Base-by-base conservation (phyloP, 2,113 vertebrate species). In the Parus major region DNA sequence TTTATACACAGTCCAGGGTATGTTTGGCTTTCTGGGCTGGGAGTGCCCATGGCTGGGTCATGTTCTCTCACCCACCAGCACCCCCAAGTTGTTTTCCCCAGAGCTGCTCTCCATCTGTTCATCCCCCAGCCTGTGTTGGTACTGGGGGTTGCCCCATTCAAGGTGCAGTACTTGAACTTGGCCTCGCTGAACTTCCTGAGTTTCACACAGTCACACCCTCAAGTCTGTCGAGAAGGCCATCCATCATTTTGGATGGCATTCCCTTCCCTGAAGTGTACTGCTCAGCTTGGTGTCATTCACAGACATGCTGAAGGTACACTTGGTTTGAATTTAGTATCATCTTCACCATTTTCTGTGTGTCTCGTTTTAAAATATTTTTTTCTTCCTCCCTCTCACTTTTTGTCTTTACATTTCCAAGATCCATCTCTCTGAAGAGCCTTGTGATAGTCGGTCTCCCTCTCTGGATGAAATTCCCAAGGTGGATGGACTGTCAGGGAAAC, bases 351-450 rank as follows among this genome's bases (percentile, higher is more conserved):
- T 61, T 57, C 8, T 1, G 0, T 53, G 12, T 72, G 25, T 72
- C 47, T 68, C 68, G 28, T 61, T 76, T 27, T 65, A 41, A 56
- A 91, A 50, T 68, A 69, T 47, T 50, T 83, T 80, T 80, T 21
- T 85, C 10, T 82, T 95, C 47, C 11, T 77, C 20, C 11, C 18
- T 92, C 22, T 47, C 44, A 60, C 6, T 8, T 83, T 73, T 72
- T 65, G 27, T 96, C n/a, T 87, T 63, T 90, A 25, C 59, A 87
- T 83, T 93, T 93, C 49, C 59, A 95, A 97, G 96, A 39, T 87
- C 36, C 29, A 3, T 50, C 28, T 86, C 13, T 28, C 61, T 0
- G 55, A 84, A 86, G 83, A 94, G 19, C 70, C 68, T 89, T 76
- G 22, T 70, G 57, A 66, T 77, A 60, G 29, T 60, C 1, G 0